phyloP scores from a whole-genome alignment of 2,888 invertebrate species.

The Epinotia demarniana region DNA sequence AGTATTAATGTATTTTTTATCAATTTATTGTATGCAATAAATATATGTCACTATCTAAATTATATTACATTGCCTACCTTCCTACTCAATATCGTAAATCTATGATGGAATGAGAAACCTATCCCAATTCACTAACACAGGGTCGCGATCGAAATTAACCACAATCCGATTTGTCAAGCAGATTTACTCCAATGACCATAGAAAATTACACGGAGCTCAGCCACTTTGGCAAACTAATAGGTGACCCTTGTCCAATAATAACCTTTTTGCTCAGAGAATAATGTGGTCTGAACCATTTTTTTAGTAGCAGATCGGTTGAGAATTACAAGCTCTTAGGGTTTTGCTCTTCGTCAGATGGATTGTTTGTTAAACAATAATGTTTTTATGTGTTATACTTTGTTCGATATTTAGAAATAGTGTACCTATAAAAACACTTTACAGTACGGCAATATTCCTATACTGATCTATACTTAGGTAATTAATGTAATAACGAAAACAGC shows the following conservation, averaged over 20 bases:
- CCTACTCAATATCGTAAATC: slow-evolving; percentile 40
- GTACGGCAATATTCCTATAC: no score
- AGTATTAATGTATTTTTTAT: no score
- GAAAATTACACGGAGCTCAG: slow-evolving; percentile 29
- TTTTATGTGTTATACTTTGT: background rate
- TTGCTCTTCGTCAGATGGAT: background rate
- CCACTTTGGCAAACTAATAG: slow-evolving; percentile 39
- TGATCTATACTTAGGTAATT: background rate
- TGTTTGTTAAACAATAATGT: background rate
- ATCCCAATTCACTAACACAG: slow-evolving; percentile 48
- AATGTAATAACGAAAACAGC: background rate
- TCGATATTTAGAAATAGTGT: background rate
- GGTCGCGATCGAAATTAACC: slow-evolving; percentile 55
- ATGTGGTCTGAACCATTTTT: slow-evolving; percentile 12
- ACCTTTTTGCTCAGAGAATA: slow-evolving; percentile 31
- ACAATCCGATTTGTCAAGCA: slow-evolving; percentile 52
- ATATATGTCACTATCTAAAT: no score
- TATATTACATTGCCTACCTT: background rate
- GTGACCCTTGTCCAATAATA: slow-evolving; percentile 36
- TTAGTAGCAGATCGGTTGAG: background rate
- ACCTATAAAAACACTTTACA: no score
- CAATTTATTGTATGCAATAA: no score
- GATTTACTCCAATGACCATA: slow-evolving; percentile 48
- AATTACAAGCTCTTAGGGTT: background rate
- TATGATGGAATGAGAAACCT: slow-evolving; percentile 48